Evolutionary conservation across 2,888 invertebrate species (phyloP).

Genomic region (Tuta absoluta): DNA sequence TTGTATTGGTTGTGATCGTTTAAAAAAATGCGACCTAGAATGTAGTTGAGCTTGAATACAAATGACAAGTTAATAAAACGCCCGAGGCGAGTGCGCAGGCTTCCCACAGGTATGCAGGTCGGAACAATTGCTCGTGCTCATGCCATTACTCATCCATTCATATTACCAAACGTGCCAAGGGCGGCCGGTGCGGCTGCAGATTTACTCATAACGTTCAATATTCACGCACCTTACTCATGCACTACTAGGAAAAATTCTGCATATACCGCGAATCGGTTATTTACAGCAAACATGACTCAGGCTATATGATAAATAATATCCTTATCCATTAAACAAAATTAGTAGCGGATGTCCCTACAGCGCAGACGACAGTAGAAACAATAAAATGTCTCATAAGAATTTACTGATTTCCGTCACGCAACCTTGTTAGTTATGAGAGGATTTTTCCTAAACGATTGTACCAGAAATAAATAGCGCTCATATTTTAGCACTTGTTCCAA

Average conservation of each 20-base stretch:
- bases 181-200: slow-evolving; percentile 40
- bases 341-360: slow-evolving; percentile 47
- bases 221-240: slow-evolving; percentile 56
- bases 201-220: slow-evolving; percentile 54
- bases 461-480: neutral
- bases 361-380: neutral
- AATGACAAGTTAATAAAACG: slow-evolving; percentile 23
- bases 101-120: slow-evolving; percentile 23
- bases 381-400: neutral
- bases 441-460: neutral
- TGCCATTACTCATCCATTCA: slow-evolving; percentile 56
- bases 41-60: slow-evolving; percentile 20
- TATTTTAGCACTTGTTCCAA: slow-evolving; percentile 13
- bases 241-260: slow-evolving; percentile 63
- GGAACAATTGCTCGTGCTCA: slow-evolving; percentile 24
- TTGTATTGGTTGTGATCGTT: neutral
- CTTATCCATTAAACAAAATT: slow-evolving; percentile 36
- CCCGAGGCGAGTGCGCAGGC: slow-evolving; percentile 15
- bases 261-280: slow-evolving; percentile 59
- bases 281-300: slow-evolving; percentile 58
- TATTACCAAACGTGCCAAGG: slow-evolving; percentile 52
- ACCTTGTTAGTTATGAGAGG: neutral
- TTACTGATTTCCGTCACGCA: neutral
- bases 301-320: slow-evolving; percentile 8
- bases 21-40: slow-evolving; percentile 20